Base-by-base conservation (phyloP, 2,113 vertebrate genomes). In the Saguinus imperator region DNA sequence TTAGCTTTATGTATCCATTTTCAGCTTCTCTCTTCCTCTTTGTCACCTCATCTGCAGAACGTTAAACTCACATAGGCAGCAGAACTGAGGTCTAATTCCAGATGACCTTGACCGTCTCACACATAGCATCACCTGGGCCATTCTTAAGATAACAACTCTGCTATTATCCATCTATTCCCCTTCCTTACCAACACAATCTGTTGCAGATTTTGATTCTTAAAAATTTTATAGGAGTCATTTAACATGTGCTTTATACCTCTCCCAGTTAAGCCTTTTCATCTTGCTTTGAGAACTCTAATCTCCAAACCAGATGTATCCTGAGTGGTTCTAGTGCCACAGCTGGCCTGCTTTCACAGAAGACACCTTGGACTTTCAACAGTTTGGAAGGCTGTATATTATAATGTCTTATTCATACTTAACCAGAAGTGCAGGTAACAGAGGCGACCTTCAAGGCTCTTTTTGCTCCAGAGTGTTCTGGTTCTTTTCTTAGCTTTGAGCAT, bases 81-180 rank as follows among this genome's bases (percentile, higher is more conserved):
- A 20, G 32, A n/a, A 37, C 68, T 55, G 52, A 45, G 29, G 5
- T 27, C 29, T 52, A 0, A 23, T 43, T 25, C 18, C 45, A 1
- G 7, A 32, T 5, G 35, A 2, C 55, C 68, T 40, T 35, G 1
- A 7, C 35, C 23, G 11, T 58, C 35, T 92, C 64, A 35, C 9
- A 11, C 4, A 4, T 20, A 17, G 8, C 50, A 6, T 35, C 40
- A 10, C 23, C 35, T 9, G 27, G 57, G 1, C 52, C 57, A 7
- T 75, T 43, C 3, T 64, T 48, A 37, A 68, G 77, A 35, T 29
- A 1, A 27, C 8, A 43, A 4, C 27, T 37, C 37, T 20, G 61
- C 21, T 29, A 0, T 70, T 79, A 40, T 4, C 66, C 16, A 1
- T 27, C 8, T 3, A 27, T 11, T 70, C 20, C 8, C 29, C 5